Conservation (phyloP, 2,888 invertebrate species). For the Aphidoletes aphidimyza region DNA sequence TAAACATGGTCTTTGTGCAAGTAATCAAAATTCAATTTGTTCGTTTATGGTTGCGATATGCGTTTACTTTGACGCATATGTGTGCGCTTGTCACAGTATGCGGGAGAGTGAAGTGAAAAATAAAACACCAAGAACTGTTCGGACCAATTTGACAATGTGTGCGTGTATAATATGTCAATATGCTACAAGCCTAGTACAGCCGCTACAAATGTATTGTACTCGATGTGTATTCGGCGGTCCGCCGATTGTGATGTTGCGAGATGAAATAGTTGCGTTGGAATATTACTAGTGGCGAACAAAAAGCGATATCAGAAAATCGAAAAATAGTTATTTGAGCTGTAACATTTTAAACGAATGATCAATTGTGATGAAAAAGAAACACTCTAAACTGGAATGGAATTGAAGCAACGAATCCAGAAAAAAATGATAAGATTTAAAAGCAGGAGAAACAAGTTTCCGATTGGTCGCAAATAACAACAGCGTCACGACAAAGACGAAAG, state of each 20-base stretch:
- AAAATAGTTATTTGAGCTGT: too few relatives aligned
- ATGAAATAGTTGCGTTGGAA: background rate
- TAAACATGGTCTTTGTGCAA: background rate
- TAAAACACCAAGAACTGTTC: too few relatives aligned
- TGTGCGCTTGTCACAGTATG: constrained; percentile 6
- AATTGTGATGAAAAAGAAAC: too few relatives aligned
- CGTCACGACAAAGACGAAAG: background rate
- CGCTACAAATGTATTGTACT: background rate
- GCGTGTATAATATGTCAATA: constrained; percentile 48
- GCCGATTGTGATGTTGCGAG: background rate
- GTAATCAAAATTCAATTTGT: background rate
- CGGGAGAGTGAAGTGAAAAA: constrained; percentile 46
- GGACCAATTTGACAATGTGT: background rate
- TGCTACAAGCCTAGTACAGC: background rate
- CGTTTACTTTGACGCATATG: background rate
- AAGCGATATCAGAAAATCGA: too few relatives aligned
- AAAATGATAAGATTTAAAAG: background rate
- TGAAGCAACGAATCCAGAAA: too few relatives aligned
- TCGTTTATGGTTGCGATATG: constrained; percentile 18
- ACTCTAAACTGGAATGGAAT: too few relatives aligned
- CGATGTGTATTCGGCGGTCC: constrained; percentile 4
- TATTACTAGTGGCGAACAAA: too few relatives aligned
- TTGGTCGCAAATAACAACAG: background rate
- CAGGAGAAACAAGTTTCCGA: background rate
- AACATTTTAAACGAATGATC: too few relatives aligned